These are phyloP conservation scores for Apis florea DNA, from an alignment of 1,140 invertebrate genomes.

Conservation along the genomic window DNA sequence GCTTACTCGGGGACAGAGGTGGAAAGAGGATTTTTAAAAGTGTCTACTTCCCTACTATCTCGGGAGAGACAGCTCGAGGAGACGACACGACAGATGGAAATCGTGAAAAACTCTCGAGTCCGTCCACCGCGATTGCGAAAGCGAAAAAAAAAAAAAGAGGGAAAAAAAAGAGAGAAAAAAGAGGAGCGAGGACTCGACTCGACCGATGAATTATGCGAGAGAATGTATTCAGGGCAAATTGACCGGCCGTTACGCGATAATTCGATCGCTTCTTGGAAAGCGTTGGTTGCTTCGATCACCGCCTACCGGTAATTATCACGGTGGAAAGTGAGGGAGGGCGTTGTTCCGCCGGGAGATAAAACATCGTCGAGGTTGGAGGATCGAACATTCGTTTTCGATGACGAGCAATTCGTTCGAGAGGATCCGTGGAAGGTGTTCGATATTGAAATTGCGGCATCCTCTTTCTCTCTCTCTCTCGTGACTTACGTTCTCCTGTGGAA, in stretches of 20 bases:
- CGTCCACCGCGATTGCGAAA: not conserved
- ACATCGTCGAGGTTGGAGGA: not conserved
- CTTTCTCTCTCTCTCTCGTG: not conserved
- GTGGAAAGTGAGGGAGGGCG: not conserved
- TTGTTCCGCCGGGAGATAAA: no score
- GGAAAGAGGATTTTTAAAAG: slow-evolving; percentile 52
- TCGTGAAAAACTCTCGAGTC: not conserved
- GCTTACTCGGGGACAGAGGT: slow-evolving; percentile 30
- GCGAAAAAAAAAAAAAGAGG: not conserved
- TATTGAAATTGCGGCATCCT: slow-evolving; percentile 7
- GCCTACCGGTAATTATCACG: not conserved
- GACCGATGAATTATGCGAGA: not conserved
- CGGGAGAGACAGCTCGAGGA: not conserved
- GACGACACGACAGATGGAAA: not conserved
- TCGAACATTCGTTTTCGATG: not conserved
- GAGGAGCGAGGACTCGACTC: not conserved
- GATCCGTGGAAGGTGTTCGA: not conserved
- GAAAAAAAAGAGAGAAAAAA: no score
- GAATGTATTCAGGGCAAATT: not conserved
- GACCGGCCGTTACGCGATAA: not conserved
- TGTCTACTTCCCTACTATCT: not conserved
- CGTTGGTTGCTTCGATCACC: not conserved
- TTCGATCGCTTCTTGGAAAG: not conserved
- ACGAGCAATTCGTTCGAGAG: slow-evolving; percentile 3
- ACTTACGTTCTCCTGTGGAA: not conserved